Conservation (phyloP, 1,140 invertebrate genomes). For the honey bee (Apis mellifera) region DNA sequence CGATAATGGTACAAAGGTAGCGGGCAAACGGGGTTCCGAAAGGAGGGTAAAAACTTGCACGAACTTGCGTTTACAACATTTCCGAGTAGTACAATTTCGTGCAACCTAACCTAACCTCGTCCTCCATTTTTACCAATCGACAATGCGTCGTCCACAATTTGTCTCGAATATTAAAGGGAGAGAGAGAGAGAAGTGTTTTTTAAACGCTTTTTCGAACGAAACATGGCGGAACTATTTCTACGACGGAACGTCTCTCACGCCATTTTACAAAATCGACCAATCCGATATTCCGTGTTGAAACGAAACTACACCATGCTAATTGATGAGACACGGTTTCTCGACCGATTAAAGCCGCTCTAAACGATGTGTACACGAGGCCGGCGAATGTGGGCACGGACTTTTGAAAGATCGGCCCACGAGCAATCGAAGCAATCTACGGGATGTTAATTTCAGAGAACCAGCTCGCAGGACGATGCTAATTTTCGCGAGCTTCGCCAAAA, state of each 20-base stretch:
- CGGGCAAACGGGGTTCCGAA: conserved; percentile 36
- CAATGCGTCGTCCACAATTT: no score
- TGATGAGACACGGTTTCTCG: conserved; percentile 25
- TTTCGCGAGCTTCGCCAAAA: conserved; percentile 14
- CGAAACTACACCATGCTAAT: conserved; percentile 45
- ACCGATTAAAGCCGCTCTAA: conserved; percentile 46
- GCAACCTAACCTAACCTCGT: background rate
- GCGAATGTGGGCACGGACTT: conserved; percentile 20
- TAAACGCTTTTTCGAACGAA: background rate
- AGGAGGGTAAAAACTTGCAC: conserved; percentile 19
- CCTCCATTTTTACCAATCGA: background rate
- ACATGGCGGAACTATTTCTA: background rate
- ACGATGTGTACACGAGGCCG: conserved; percentile 44
- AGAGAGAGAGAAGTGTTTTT: background rate
- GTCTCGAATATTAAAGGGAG: no score
- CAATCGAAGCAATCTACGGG: conserved; percentile 24
- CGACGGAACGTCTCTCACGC: background rate
- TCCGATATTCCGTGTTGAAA: conserved; percentile 11
- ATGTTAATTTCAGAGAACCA: conserved; percentile 15
- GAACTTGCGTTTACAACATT: conserved; percentile 4
- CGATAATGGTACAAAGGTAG: conserved; percentile 67
- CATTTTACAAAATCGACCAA: conserved; percentile 54
- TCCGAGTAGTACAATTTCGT: background rate
- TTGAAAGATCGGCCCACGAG: background rate
- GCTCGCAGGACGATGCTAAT: conserved; percentile 47